Base-by-base conservation (phyloP, 2,797 vertebrate species). In the Halcyon leucocephala region DNA sequence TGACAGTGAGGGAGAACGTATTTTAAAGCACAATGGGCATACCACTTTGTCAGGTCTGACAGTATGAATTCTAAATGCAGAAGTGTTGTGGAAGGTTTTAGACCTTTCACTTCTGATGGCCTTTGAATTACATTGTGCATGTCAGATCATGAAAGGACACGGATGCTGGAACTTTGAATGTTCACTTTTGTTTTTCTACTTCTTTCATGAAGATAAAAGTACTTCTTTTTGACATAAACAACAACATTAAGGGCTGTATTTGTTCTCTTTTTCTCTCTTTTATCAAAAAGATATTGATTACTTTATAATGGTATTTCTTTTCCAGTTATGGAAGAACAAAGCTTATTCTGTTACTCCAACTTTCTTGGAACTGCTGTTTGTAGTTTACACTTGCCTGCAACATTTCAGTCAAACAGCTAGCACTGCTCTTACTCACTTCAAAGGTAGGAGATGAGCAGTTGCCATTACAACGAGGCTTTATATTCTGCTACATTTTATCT, bases 261-360 rank as follows among this genome's bases (percentile, higher is more conserved):
- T 93, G 4, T 81, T 92, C 33, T 87, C 51, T 70, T 73, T 65
- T 35, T 65, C 19, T 72, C 33, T 86, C 12, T 28, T 48, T 62
- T 72, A 41, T 82, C 54, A 86, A 89, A 89, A 91, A 79, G 4
- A 14, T 66, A 94, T 91, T 66, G 69, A 93, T 94, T 91, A 90
- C 35, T 31, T 85, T 65, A 42, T 78, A 86, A 78, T 62, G 21
- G 48, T 67, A 71, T 82, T 91, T 92, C 18, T 91, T 89, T 82
- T 87, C 28, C 62, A 55, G 48, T 57, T 66, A 76, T 4, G 76
- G 54, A 92, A 91, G 82, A 95, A 92, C 57, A 81, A 96, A 96
- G 57, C 57, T 78, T 81, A 52, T 74, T 91, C 58, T 91, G 52
- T 51, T 93, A 74, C 86, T 93, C 52, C 39, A 91, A 2, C 61